A percentile compares a stretch with the other conserved stretches of the same genome.
These are phyloP conservation scores for Sphyrna mokarran DNA, from an alignment of 2,113 vertebrate species.

Conservation along the genomic window DNA sequence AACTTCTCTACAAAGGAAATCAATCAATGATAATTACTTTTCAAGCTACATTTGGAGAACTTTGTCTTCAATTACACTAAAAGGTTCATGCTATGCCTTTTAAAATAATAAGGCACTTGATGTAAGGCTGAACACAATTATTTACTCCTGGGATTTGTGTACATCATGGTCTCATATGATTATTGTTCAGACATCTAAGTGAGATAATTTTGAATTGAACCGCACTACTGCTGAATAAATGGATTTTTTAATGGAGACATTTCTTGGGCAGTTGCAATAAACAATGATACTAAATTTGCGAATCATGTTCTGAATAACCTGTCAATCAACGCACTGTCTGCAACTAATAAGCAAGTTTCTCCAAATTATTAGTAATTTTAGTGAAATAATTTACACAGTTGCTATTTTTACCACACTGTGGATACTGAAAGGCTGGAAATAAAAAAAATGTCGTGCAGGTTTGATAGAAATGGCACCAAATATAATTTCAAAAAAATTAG, in stretches of 20 bases:
- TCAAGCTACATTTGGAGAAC: neutral
- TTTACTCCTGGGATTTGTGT: neutral
- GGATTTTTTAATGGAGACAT: neutral
- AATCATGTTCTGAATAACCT: constrained; percentile 10
- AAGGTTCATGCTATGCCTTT: neutral
- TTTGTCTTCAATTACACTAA: neutral
- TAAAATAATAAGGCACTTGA: neutral
- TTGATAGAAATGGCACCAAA: neutral
- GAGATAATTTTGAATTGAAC: neutral
- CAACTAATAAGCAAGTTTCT: constrained; percentile 11
- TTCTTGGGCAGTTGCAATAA: neutral
- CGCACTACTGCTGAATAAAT: no score
- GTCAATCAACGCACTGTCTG: neutral
- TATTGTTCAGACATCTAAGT: neutral
- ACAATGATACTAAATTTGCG: neutral
- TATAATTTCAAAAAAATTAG: neutral
- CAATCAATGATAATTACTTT: neutral
- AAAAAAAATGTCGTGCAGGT: no score
- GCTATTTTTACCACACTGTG: constrained; percentile 3
- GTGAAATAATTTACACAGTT: neutral
- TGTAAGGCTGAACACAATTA: neutral
- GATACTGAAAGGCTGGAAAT: constrained; percentile 3
- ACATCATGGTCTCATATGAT: neutral
- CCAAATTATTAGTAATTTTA: constrained; percentile 30
- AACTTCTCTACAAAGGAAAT: neutral